Base-by-base conservation (phyloP, 2,888 invertebrate species). In the Macropis europaea region DNA sequence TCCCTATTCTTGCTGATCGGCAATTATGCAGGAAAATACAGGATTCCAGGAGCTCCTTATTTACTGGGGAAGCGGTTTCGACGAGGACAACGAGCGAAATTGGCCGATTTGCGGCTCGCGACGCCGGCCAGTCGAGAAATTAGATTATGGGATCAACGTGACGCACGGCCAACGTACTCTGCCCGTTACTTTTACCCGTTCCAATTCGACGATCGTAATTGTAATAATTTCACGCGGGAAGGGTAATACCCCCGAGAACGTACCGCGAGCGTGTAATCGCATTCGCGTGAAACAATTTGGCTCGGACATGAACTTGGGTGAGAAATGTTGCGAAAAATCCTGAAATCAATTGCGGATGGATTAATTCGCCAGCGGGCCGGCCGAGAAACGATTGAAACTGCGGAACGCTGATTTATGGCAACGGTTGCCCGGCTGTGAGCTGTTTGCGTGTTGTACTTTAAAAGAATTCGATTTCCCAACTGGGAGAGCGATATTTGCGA, bases 131-230 rank as follows among this genome's bases (percentile, higher is more conserved):
- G 56, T 28, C 50, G 22, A 48, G 69, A 57, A 72, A 78, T 77
- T 72, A 62, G 69, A 78, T 77, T 70, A 77, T 28, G 72, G 43
- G 68, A 72, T 78, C 61, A 66, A 50, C 62, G 64, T 76, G 72
- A 79, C 62, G 32, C 52, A 72, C 47, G 50, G 43, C 17, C 17
- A 9, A 22, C 52, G 13, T 0, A 11, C 2, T 22, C 22, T 11
- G 47, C 56, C 57, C 75, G 45, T 61, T 54, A 61, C 77, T 79
- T 80, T 77, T 64, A 64, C 72, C 50, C 63, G 59, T 68, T 30
- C 43, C 22, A 11, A 28, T 34, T 59, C 66, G 71, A 76, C n/a
- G 60, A 75, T 66, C 38, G 63, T 72, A 72, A 76, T 76, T 54
- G 72, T 63, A 60, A 72, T 77, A 72, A 77, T 76, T 72, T 30